Base-by-base conservation (phyloP, 92 coral and sea anemone genomes). In the Epizoanthus stellaris region DNA sequence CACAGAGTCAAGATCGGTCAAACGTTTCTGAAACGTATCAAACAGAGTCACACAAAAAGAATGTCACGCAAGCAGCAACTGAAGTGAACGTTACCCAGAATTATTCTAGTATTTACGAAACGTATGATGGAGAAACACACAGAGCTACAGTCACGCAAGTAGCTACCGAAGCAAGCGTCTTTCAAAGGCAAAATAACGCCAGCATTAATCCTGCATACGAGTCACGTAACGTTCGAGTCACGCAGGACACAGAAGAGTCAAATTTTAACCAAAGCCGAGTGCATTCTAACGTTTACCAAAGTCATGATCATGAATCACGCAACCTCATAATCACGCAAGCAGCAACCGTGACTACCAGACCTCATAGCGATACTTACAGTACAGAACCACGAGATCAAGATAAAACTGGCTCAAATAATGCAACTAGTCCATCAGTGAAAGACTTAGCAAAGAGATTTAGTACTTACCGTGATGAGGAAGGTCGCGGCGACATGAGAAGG, bases 381-480 rank as follows among this genome's bases (percentile, higher is more conserved):
- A 52, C 56, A 9, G 13, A 66, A 21, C 36, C 71, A 42, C 73
- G 65, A 12, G 72, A 53, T 2, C 17, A 34, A 12, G 90, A 66
- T 34, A 75, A 87, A 4, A 21, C 61, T 58, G 94, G 89, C n/a
- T 66, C 47, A 2, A 63, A 87, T 9, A 47, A n/a, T 9, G 65
- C 67, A 21, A 58, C 45, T 19, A 76, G 86, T 81, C 90, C 87
- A 8, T 89, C 98, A 2, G 98, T 94, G 11, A 88, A 86, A 87
- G 98, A 92, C 30, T 80, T 94, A 54, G 98, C 95, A 17, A 91
- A 83, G 64, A 87, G 93, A 71, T 94, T 91, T 38, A 90, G 92
- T 72, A 92, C 90, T 59, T 69, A 60, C 42, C 63, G 85, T 76
- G 93, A 79, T 54, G 89, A 89, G 17, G 79, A 59, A 60, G 80